Percentiles rank a stretch among this genome's conserved stretches.
phyloP scores from a whole-genome alignment of 30 jellyfish, hydroid and myxozoan species.

The Aurelia sp. region DNA sequence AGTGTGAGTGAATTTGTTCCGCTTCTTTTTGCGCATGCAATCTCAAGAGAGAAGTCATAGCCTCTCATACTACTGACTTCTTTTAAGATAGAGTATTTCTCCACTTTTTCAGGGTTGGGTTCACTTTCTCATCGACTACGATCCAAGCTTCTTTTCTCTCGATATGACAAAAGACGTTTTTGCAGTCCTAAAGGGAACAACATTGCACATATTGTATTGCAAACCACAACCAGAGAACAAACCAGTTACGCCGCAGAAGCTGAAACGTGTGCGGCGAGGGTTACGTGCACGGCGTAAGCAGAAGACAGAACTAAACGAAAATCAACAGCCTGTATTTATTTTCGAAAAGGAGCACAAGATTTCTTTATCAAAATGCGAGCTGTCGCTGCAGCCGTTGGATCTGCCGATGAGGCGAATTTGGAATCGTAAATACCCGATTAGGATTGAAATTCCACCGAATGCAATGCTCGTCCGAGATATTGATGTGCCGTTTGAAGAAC shows the following conservation, averaged over 20 bases:
- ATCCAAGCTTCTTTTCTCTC: constrained; percentile 60
- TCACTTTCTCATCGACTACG: constrained; percentile 75
- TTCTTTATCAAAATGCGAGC: constrained; percentile 67
- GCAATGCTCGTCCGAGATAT: constrained; percentile 79
- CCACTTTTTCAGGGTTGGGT: constrained; percentile 90
- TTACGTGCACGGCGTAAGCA: constrained; percentile 42
- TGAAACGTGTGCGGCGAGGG: constrained; percentile 58
- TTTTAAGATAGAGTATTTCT: not conserved
- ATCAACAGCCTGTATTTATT: constrained; percentile 70
- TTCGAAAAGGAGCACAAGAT: constrained; percentile 77
- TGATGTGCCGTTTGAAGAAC: constrained; percentile 82
- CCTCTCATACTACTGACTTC: not conserved
- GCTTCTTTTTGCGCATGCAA: too few relatives aligned
- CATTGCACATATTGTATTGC: constrained; percentile 65
- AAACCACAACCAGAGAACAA: constrained; percentile 73
- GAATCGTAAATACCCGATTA: constrained; percentile 97
- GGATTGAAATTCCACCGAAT: constrained; percentile 73
- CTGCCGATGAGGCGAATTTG: constrained; percentile 96
- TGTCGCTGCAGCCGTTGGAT: constrained; percentile 83
- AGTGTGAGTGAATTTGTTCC: too few relatives aligned
- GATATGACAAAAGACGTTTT: constrained; percentile 78
- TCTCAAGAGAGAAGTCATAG: too few relatives aligned
- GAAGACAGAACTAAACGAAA: constrained; percentile 10
- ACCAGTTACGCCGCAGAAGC: constrained; percentile 43
- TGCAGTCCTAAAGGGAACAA: constrained; percentile 73